phyloP scores from a whole-genome alignment of 2,888 invertebrate genomes.

The Acanthopleura granulata region DNA sequence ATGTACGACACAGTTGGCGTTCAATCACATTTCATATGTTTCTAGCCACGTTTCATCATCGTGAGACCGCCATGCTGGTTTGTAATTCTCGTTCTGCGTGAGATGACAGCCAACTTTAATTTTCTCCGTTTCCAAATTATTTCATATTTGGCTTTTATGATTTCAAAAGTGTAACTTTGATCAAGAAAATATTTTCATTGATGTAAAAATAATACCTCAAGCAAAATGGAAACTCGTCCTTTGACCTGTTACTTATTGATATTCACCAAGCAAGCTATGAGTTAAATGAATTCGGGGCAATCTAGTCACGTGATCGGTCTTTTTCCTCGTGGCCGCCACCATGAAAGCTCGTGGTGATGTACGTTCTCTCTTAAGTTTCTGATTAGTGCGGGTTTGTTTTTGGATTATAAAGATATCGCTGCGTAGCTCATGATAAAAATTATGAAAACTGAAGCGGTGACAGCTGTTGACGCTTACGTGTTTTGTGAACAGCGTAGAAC shows the following conservation, averaged over 20 bases:
- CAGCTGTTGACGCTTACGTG: no score
- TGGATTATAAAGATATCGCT: background rate
- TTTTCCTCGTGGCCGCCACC: conserved; percentile 40
- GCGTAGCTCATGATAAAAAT: no score
- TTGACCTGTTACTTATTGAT: background rate
- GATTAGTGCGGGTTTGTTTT: background rate
- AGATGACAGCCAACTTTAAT: background rate
- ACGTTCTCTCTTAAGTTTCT: conserved; percentile 19
- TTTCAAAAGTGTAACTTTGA: no score
- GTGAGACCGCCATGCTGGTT: background rate
- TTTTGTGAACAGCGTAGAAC: no score
- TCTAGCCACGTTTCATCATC: conserved; percentile 41
- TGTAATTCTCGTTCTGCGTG: background rate
- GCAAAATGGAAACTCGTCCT: no score
- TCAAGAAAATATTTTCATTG: no score
- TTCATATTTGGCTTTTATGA: no score
- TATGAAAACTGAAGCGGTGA: no score
- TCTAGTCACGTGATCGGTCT: conserved; percentile 30
- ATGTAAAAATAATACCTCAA: no score
- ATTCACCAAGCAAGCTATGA: background rate
- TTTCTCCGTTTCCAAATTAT: no score
- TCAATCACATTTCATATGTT: background rate
- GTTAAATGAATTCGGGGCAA: no score
- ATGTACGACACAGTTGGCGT: background rate
- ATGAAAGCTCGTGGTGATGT: conserved; percentile 58